Base-by-base conservation (phyloP, 2,113 vertebrate species). In the human region DNA sequence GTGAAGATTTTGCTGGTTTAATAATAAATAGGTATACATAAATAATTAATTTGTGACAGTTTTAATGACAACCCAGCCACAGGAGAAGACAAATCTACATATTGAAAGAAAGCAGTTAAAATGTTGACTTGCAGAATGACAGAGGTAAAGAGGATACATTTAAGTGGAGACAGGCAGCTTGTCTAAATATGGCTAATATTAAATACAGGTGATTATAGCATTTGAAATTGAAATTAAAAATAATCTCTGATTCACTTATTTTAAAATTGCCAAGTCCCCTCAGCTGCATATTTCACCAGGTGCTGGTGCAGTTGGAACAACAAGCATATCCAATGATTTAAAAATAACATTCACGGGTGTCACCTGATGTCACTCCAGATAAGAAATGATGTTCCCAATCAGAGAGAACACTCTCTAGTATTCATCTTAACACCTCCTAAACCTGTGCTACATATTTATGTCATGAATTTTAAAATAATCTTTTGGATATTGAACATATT, bases 191-290 rank as follows among this genome's bases (percentile, higher is more conserved):
- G 85, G 95, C 73, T 98, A 97, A 97, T 98, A 98, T 97, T 98
- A 98, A 99, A 97, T 98, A 88, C 97, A 98, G 97, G 98, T 98
- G 98, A 98, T 99, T 95, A 98, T 96, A 98, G 97, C 98, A 98
- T 97, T 98, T 98, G 97, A 98, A 99, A 98, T 98, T 98, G 95
- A 98, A 99, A 98, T 98, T 98, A 98, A 98, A 99, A 98, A 98
- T 98, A 98, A 98, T 88, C 86, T 89, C 45, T 97, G 97, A 98
- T 98, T 98, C 80, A 70, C 86, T 97, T 98, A 98, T 98, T 98
- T 99, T 98, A 96, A 98, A 98, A 70, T 97, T 96, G 38, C 96
- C 98, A 97, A 94, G 45, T 76, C 72, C 85, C 73, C 83, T 98
- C 94, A 98, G 98, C 96, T 98, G 96, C 86, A 59, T 20, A 79